A percentile compares a stretch with the other conserved stretches of the same genome.
phyloP scores from a whole-genome alignment of 2,797 vertebrate genomes.

The Australoheros facetus region DNA sequence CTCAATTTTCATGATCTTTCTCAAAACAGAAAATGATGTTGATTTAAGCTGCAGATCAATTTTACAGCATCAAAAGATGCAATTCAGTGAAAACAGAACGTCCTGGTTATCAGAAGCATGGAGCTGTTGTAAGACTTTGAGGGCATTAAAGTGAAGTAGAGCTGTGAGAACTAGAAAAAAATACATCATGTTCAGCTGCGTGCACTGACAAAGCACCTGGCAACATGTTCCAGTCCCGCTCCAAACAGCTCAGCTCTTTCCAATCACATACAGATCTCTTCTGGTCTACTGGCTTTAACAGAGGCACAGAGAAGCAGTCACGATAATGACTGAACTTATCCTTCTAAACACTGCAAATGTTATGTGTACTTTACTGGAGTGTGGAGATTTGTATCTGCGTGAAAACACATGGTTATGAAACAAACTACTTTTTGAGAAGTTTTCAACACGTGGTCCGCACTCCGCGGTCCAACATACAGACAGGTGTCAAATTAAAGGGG shows the following conservation, averaged over 20 bases:
- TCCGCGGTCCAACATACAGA: not conserved
- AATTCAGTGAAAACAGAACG: not conserved
- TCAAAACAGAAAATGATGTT: not conserved
- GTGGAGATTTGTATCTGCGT: slow-evolving; percentile 48
- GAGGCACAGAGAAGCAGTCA: slow-evolving; percentile 49
- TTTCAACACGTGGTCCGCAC: not conserved
- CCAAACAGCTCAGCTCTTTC: slow-evolving; percentile 49
- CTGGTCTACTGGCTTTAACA: slow-evolving; percentile 56
- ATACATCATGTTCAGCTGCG: not conserved
- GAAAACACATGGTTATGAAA: slow-evolving; percentile 54
- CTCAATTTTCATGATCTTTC: not conserved
- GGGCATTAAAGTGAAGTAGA: not conserved
- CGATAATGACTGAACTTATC: slow-evolving; percentile 55
- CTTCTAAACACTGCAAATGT: slow-evolving; percentile 33
- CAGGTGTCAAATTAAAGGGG: not conserved
- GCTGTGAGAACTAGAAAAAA: not conserved
- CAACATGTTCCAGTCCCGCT: slow-evolving; percentile 27
- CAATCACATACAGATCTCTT: slow-evolving; percentile 59
- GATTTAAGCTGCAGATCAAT: not conserved
- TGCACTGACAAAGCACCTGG: slow-evolving; percentile 24
- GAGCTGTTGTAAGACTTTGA: not conserved
- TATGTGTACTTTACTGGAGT: slow-evolving; percentile 47
- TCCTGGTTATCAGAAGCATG: not conserved
- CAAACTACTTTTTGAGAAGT: slow-evolving; percentile 3
- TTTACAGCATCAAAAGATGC: not conserved